Conservation (phyloP, 2,113 vertebrate genomes). For the Irena cyanogastra region DNA sequence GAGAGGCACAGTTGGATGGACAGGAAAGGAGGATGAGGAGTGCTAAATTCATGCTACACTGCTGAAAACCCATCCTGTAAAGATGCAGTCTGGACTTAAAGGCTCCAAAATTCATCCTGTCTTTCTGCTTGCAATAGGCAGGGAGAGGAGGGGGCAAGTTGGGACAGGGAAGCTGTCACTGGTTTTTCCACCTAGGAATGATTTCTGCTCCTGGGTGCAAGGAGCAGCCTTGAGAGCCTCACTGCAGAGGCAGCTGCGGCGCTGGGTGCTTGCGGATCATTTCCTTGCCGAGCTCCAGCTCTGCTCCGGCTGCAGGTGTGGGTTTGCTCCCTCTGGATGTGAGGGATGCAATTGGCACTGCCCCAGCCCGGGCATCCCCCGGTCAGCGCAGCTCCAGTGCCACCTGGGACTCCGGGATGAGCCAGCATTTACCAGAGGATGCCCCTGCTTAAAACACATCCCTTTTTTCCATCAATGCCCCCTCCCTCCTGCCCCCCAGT, state of each 20-base stretch:
- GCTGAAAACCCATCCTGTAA: neutral
- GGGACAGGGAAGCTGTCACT: neutral
- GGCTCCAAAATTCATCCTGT: neutral
- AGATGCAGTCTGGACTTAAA: neutral
- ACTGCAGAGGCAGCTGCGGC: rapidly evolving
- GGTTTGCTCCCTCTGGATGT: neutral
- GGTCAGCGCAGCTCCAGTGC: neutral
- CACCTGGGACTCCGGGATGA: neutral
- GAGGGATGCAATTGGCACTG: rapidly evolving
- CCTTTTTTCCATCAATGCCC: neutral
- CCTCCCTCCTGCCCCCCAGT: neutral
- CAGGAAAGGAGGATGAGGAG: neutral
- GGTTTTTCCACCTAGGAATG: neutral
- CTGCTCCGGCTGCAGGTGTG: neutral
- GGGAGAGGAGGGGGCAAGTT: neutral
- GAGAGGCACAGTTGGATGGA: neutral
- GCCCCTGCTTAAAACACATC: neutral
- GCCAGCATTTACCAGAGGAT: neutral
- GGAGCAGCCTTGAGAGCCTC: neutral
- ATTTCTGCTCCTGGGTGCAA: neutral
- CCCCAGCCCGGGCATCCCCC: neutral
- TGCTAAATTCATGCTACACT: neutral
- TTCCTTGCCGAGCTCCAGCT: neutral
- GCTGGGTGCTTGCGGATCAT: rapidly evolving
- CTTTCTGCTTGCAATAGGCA: rapidly evolving